Base-by-base conservation (phyloP, 2,888 invertebrate species). In the Danaus chrysippus region DNA sequence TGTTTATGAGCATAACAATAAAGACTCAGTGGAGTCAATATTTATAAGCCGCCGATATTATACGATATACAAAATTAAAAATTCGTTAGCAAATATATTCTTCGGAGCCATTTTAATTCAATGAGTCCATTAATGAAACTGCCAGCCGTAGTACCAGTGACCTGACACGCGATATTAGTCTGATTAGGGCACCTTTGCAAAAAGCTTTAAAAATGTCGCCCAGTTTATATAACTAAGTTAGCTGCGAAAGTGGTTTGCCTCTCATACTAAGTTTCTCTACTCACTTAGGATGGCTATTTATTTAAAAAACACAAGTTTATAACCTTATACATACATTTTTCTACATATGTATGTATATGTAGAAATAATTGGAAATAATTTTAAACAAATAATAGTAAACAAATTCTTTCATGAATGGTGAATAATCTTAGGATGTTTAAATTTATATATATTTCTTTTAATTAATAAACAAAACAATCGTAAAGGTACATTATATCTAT, bases 131-230 rank as follows among this genome's bases (percentile, higher is more conserved):
- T 70, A 67, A 66, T 66, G 72, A 68, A 68, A 61, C 58, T 61
- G 63, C 65, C 61, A 63, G 63, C 64, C 66, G 69, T 70, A 70
- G 70, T 72, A 73, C 71, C 68, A 69, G 68, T 66, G 68, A 78
- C 84, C 76, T 76, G 83, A 78, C 85, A 82, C 76, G 78, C 77
- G 75, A 78, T 81, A 84, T 84, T 85, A 84, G 82, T 77, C 76
- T 87, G 82, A 87, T 87, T 85, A 86, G 82, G 77, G 75, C 76
- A 78, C 73, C 81, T 74, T 77, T 74, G 81, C 80, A 85, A 87
- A 87, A 87, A 86, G 87, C 87, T 86, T 85, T 88, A 87, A 87
- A 87, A 87, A 84, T 74, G 83, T 83, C 81, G 77, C 78, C 78
- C 75, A 72, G 81, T 87, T 34, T 34, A 34, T n/a, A n/a, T n/a